Conservation (phyloP, 2,113 vertebrate species). For the Phalacrocorax pelagicus region DNA sequence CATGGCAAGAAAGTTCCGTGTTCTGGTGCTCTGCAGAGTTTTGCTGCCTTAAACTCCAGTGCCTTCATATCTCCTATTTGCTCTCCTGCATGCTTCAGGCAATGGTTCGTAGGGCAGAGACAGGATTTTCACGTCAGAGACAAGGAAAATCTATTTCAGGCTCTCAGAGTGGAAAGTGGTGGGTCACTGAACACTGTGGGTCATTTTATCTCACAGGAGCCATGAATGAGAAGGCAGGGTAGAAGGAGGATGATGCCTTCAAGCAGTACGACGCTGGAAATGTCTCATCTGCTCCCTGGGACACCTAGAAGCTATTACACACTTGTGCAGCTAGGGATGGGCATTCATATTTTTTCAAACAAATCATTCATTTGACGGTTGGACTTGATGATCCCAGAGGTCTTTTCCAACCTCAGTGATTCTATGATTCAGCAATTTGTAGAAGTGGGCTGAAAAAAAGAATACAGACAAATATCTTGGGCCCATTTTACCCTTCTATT, state of each 20-base stretch:
- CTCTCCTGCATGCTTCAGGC: neutral
- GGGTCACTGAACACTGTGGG: neutral
- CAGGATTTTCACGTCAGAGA: neutral
- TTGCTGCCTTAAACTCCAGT: neutral
- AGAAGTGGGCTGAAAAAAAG: neutral
- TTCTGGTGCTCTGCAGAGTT: neutral
- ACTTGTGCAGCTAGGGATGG: neutral
- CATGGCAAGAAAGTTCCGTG: neutral
- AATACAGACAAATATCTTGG: neutral
- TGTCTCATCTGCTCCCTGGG: neutral
- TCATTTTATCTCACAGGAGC: constrained; percentile 8
- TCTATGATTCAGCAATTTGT: neutral
- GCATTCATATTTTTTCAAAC: neutral
- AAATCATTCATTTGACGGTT: neutral
- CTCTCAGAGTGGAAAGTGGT: neutral
- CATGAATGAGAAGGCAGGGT: neutral
- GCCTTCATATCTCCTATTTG: neutral
- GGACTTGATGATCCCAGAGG: too few relatives aligned
- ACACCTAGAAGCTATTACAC: neutral
- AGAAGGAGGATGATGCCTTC: neutral
- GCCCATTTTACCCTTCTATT: neutral
- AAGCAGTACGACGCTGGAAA: neutral
- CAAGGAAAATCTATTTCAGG: constrained; percentile 46
- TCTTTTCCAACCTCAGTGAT: too few relatives aligned
- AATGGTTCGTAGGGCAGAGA: neutral